Conservation (phyloP, 2,888 invertebrate species). For the Helicoverpa assulta region DNA sequence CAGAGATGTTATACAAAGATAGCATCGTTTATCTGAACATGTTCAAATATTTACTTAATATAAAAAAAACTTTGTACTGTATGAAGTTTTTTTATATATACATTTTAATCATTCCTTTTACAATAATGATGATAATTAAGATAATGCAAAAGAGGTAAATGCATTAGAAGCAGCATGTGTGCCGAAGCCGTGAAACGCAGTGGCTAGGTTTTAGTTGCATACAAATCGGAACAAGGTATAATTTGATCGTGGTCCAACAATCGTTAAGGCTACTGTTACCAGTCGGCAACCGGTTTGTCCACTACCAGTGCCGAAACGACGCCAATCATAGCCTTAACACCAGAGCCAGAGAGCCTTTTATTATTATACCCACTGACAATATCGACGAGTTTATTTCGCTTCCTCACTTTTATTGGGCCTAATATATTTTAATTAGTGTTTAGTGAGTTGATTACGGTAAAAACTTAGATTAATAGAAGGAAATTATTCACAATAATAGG, state of each 20-base stretch:
- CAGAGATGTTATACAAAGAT: constrained; percentile 43
- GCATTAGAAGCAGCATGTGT: constrained; percentile 52
- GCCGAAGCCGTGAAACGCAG: constrained; percentile 34
- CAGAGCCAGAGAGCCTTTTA: constrained; percentile 66
- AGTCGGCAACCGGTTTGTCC: constrained; percentile 81
- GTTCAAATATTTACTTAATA: constrained; percentile 45
- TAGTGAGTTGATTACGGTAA: constrained; percentile 2
- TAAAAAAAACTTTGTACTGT: constrained; percentile 14
- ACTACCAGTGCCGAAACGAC: constrained; percentile 79
- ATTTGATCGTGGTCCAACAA: constrained; percentile 82
- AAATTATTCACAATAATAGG: neutral
- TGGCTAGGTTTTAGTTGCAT: constrained; percentile 57
- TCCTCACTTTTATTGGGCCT: constrained; percentile 35
- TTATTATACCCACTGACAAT: constrained; percentile 49
- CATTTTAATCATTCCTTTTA: neutral
- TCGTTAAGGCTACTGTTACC: constrained; percentile 87
- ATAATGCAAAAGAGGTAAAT: constrained; percentile 33
- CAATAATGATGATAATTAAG: constrained; percentile 14
- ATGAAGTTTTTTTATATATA: constrained; percentile 21
- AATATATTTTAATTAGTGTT: constrained; percentile 11
- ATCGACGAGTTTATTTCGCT: constrained; percentile 43
- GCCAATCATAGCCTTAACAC: constrained; percentile 79
- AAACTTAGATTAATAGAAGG: neutral
- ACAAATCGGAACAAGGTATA: constrained; percentile 78
- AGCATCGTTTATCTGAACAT: constrained; percentile 38